A percentile compares a stretch with the other conserved stretches of the same genome.
These are phyloP conservation scores for Rhizoglyphus robini DNA, from an alignment of 1,140 invertebrate species.

Conservation along the genomic window DNA sequence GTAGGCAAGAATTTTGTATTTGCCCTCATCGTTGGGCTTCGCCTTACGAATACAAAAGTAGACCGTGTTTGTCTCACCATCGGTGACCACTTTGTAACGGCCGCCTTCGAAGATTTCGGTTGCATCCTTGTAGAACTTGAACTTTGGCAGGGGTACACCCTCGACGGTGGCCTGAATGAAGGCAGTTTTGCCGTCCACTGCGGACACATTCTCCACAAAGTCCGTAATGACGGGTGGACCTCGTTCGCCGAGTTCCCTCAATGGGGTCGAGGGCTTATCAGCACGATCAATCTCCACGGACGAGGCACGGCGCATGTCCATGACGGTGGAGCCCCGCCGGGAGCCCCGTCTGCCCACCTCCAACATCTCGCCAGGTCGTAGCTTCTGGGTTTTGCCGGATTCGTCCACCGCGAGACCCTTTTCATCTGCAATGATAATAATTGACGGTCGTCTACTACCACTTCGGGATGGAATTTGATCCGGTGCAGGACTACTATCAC, in stretches of 20 bases:
- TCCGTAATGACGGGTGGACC: conserved; percentile 66
- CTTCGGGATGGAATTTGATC: conserved; percentile 9
- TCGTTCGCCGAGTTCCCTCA: conserved; percentile 52
- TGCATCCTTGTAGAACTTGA: conserved; percentile 86
- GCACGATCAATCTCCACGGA: conserved; percentile 49
- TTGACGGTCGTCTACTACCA: conserved; percentile 22
- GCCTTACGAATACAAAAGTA: conserved; percentile 88
- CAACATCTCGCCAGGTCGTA: conserved; percentile 30
- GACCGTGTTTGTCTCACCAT: conserved; percentile 72
- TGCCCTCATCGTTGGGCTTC: conserved; percentile 91
- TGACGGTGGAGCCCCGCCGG: conserved; percentile 3
- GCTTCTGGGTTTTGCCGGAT: conserved; percentile 28
- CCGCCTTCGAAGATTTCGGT: conserved; percentile 82
- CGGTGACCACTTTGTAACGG: conserved; percentile 76
- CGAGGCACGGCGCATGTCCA: conserved; percentile 23
- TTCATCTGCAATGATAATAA: conserved; percentile 56
- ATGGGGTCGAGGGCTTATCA: conserved; percentile 75
- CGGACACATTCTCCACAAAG: conserved; percentile 73
- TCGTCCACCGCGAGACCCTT: conserved; percentile 29
- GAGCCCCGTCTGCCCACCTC: conserved; percentile 27
- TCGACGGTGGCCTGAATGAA: conserved; percentile 75
- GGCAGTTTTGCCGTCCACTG: conserved; percentile 79
- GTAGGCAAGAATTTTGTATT: conserved; percentile 80
- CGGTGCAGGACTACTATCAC: not conserved
- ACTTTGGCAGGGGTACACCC: conserved; percentile 81